Evolutionary conservation across 1,140 invertebrate species (phyloP).

Genomic region (Ganaspis sp.): DNA sequence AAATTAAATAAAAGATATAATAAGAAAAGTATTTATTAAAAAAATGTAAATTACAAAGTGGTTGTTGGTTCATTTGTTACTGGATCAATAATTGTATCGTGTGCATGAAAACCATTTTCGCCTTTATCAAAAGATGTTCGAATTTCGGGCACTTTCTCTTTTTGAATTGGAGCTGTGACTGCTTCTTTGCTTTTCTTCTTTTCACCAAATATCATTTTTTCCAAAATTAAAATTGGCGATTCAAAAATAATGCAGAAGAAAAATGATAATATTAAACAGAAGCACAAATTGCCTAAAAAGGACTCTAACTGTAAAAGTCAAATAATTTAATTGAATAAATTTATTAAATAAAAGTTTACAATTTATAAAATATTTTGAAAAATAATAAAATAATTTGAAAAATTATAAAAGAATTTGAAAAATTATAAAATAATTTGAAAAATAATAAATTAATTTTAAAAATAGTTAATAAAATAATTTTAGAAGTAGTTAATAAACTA

Average conservation of each 20-base stretch:
- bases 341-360: no score
- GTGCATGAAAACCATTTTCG: no score
- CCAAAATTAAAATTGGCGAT: constrained; percentile 15
- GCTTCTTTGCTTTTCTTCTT: neutral
- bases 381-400: no score
- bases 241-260: neutral
- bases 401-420: no score
- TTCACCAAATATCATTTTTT: neutral
- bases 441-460: no score
- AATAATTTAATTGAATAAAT: no score
- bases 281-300: neutral
- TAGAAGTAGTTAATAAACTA: no score
- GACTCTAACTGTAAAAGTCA: neutral
- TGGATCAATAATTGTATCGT: neutral
- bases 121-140: neutral
- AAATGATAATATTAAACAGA: neutral
- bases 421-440: no score
- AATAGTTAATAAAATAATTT: neutral
- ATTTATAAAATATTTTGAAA: no score
- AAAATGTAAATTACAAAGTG: neutral
- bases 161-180: neutral
- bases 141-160: neutral
- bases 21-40: neutral
- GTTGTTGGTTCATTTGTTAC: neutral
- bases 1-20: no score